Evolutionary conservation across 2,113 vertebrate species (phyloP), one percentile per base, ranked within the genome.

Genomic region (Cephalopholis sonnerati): DNA sequence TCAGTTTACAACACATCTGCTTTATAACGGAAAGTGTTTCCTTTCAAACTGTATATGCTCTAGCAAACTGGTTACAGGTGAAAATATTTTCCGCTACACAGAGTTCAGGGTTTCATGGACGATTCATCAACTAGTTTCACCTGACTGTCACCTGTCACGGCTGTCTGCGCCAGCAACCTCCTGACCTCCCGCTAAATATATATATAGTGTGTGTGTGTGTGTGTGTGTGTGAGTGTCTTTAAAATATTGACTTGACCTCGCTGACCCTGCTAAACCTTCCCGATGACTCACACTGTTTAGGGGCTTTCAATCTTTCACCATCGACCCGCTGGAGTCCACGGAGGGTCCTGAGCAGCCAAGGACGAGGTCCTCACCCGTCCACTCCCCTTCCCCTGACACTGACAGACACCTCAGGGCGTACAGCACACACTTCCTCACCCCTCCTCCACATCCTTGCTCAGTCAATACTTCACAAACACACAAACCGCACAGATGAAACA

Each of bases 291-390:
- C 71, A 36, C 48, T 8, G 66, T 85, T 72, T 17, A 18, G 55
- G 10, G 59, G 18, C 36, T 85, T 79, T 85, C 68, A 85, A 71
- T 87, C 82, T 73, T 78, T 87, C 67, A 17, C 53, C 77, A 88
- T 89, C 50, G 74, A 91, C 79, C 73, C 0, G 2, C 25, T 50
- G 51, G 17, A 83, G 51, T 81, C 83, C 66, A 20, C 1, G 29
- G 17, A 54, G 22, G 68, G 66, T 36, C 66, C 51, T 2, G 17
- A 44, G 62, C 46, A 69, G 39, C 39, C 18, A 39, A 79, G 79
- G 66, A 81, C 67, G 8, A 63, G 41, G 17, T 7, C 32, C 50
- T 20, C 27, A 16, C 61, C 39, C 18, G 16, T 15, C 12, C 27
- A 4, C 10, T 36, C 41, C 8, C 63, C 13, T 17, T n/a, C 53